phyloP scores from a whole-genome alignment of 2,888 invertebrate genomes.

The Smittia aterrima region DNA sequence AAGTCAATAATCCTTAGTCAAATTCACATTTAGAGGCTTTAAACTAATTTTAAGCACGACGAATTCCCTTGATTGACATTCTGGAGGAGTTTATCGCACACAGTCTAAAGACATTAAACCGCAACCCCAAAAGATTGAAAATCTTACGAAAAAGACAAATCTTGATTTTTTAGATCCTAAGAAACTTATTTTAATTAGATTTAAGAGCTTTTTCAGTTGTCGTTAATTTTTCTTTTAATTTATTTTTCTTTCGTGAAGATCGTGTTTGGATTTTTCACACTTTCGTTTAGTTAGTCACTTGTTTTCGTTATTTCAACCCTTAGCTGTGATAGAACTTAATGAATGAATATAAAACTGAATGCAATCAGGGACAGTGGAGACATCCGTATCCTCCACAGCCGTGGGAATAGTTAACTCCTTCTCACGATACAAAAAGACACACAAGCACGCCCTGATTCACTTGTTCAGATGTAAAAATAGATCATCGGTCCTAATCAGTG shows the following conservation, averaged over 20 bases:
- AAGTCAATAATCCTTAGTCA: conserved; percentile 18
- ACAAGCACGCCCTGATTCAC: background rate
- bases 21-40: conserved; percentile 21
- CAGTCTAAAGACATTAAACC: conserved; percentile 28
- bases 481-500: conserved; percentile 33
- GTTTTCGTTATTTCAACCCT: conserved; percentile 9
- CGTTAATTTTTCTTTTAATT: background rate
- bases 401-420: background rate
- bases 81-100: background rate
- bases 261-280: background rate
- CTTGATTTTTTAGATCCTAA: conserved; percentile 13
- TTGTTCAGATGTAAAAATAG: conserved; percentile 13
- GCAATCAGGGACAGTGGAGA: conserved; percentile 27
- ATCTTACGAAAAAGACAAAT: conserved; percentile 42
- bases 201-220: conserved; percentile 10
- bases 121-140: conserved; percentile 39
- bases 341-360: conserved; percentile 37
- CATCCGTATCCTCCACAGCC: background rate
- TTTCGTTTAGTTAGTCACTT: background rate
- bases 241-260: background rate
- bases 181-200: background rate
- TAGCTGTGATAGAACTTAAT: conserved; percentile 39
- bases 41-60: conserved; percentile 13
- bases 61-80: background rate
- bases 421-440: conserved; percentile 20